Percentiles rank a stretch among this genome's conserved stretches.
Evolutionary conservation across 2,113 vertebrate genomes (phyloP).

Genomic region (Petrocephalus microphthalmus): DNA sequence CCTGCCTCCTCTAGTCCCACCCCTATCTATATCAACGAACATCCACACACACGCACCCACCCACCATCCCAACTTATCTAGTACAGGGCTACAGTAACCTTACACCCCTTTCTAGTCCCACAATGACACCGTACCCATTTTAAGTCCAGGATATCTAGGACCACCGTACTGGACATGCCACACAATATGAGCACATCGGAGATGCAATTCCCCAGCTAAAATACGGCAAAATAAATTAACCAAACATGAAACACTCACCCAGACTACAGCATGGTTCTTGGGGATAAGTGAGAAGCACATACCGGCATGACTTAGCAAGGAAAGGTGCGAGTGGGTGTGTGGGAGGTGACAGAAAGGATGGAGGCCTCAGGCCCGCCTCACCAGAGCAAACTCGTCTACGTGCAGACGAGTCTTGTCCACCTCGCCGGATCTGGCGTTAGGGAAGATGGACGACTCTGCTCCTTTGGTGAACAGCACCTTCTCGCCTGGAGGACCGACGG

Average conservation of each 20-base stretch:
- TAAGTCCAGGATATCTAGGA: neutral
- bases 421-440: slow-evolving; percentile 76
- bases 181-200: neutral
- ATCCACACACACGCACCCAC: too few species aligned
- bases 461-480: slow-evolving; percentile 90
- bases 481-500: slow-evolving; percentile 60
- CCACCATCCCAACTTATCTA: neutral
- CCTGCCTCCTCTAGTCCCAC: too few species aligned
- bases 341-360: neutral
- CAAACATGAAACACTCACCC: neutral
- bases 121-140: neutral
- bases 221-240: neutral
- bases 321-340: neutral
- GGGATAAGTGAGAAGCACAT: neutral
- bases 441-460: slow-evolving; percentile 89
- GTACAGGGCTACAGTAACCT: neutral
- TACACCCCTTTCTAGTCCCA: neutral
- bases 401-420: slow-evolving; percentile 88
- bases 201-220: neutral
- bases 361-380: slow-evolving; percentile 42
- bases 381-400: slow-evolving; percentile 94
- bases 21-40: too few species aligned
- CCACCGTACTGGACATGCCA: neutral
- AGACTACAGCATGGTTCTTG: neutral
- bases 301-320: neutral